These are phyloP conservation scores for Falco punctatus DNA, from an alignment of 2,113 vertebrate species.

Conservation along the genomic window DNA sequence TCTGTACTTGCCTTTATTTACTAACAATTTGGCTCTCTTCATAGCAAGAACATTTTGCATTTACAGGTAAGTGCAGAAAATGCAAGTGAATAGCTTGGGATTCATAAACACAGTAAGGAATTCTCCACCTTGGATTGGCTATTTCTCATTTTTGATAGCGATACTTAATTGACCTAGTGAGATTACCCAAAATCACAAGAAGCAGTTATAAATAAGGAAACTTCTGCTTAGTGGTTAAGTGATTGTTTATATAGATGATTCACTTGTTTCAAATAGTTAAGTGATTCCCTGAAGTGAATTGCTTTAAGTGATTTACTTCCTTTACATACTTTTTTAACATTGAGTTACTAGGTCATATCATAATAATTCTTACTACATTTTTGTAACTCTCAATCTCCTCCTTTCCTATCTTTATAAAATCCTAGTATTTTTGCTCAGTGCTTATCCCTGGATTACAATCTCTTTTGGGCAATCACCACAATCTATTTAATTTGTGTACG, in stretches of 20 bases:
- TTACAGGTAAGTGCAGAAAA: not conserved
- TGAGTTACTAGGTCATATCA: not conserved
- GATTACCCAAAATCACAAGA: not conserved
- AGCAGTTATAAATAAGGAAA: not conserved
- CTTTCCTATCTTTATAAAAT: not conserved
- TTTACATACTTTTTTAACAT: not conserved
- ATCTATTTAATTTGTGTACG: not conserved
- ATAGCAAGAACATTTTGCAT: not conserved
- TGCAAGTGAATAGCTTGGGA: not conserved
- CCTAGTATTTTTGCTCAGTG: not conserved
- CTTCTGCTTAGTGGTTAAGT: not conserved
- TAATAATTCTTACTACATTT: not conserved
- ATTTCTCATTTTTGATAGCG: not conserved
- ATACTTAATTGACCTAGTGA: not conserved
- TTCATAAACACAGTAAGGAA: not conserved
- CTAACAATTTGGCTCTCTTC: not conserved
- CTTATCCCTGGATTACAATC: not conserved
- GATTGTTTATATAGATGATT: not conserved
- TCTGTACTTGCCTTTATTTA: not conserved
- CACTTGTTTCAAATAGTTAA: not conserved
- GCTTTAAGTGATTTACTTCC: not conserved
- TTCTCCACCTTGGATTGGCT: not conserved
- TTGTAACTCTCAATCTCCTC: not conserved
- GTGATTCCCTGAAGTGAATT: not conserved
- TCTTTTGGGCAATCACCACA: not conserved